Evolutionary conservation across 1,140 invertebrate species (phyloP), one percentile per base, ranked within the genome.

Genomic region (Lepidurus arcticus): DNA sequence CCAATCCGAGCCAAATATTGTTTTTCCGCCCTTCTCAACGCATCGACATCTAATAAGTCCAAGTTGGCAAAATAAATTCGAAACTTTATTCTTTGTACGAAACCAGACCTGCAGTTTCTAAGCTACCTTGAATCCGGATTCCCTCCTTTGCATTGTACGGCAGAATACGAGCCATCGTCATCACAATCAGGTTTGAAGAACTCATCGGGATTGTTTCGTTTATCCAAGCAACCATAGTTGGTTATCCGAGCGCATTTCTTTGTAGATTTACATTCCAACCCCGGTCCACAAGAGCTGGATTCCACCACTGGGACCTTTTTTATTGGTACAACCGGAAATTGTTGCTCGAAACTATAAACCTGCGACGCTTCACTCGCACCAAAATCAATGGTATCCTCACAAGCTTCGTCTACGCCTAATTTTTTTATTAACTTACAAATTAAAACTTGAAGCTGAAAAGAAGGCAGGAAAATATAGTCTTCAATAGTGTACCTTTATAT

Each of bases 1-100:
- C 42, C 73, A 78, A 26, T 78, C 74, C 47, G 73, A 76, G 73
- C 80, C 80, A 53, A 78, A 81, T 10, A 81, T 76, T 8, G 79
- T 26, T 45, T 65, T 73, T 24, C 80, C 80, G 42, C 26, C 21
- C 73, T 80, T 78, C 26, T 47, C 47, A 34, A 75, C 74, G 43
- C 78, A 78, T 45, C 44, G 75, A n/a, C 78, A 78, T 16, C 78
- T 80, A 73, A 80, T 80, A 74, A 78, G 53, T n/a, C 34, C 74
- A 73, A 1, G 21, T 10, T 34, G 47, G 44, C 43, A 42, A 16
- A 16, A 26, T 24, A 6, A 10, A 42, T 11, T 16, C 34, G 47
- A 73, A 24, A 9, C 44, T 21, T 16, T 10, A 65, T 42, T 78
- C 45, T n/a, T 34, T 73, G n/a, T 44, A 43, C 16, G 42, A 11